phyloP scores from a whole-genome alignment of 2,888 invertebrate genomes.

The Drosophila meridiana region DNA sequence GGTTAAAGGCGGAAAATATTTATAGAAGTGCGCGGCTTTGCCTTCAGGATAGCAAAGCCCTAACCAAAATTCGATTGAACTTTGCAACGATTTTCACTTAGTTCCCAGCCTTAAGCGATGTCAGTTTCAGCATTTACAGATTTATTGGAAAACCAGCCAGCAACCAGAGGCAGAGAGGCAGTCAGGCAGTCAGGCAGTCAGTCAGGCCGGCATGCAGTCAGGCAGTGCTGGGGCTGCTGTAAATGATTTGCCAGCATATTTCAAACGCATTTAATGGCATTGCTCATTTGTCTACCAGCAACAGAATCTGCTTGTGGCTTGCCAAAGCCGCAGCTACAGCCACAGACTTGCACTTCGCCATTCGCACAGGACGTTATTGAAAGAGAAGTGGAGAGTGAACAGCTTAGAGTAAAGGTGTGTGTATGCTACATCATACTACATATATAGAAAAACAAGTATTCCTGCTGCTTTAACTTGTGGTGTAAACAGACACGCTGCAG shows the following conservation, averaged over 20 bases:
- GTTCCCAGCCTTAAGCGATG: constrained; percentile 42
- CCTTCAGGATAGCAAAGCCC: constrained; percentile 6
- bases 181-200: not conserved
- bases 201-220: not conserved
- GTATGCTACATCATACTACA: constrained; percentile 13
- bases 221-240: constrained; percentile 37
- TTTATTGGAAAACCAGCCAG: constrained; percentile 53
- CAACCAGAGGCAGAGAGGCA: constrained; percentile 12
- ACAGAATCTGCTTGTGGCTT: constrained; percentile 45
- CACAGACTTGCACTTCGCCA: constrained; percentile 40
- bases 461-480: constrained; percentile 40
- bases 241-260: constrained; percentile 75
- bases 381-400: constrained; percentile 2
- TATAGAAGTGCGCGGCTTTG: constrained; percentile 6
- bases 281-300: constrained; percentile 73
- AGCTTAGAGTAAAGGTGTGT: constrained; percentile 6
- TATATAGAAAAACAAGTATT: constrained; percentile 30
- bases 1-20: constrained; percentile 25
- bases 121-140: constrained; percentile 47
- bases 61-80: constrained; percentile 16
- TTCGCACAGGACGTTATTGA: constrained; percentile 29
- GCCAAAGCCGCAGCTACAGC: constrained; percentile 25
- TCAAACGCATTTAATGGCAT: constrained; percentile 69
- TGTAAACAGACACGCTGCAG: constrained; percentile 43
- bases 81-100: constrained; percentile 34